A percentile compares a stretch with the other conserved stretches of the same genome.
These are phyloP conservation scores for Pectinophora gossypiella DNA, from an alignment of 1,140 invertebrate species.

Conservation along the genomic window DNA sequence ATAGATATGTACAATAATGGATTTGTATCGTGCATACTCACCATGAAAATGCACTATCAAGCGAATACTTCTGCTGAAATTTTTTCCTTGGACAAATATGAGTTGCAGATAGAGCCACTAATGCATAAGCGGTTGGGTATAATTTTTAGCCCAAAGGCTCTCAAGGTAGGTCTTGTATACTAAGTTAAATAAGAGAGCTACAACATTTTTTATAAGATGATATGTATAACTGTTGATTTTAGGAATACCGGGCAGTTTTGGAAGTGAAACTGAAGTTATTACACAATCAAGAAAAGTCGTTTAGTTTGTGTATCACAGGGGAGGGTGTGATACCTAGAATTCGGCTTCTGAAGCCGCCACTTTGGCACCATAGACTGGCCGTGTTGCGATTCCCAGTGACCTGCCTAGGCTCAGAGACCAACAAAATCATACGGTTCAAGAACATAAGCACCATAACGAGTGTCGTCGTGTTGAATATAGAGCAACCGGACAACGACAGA, in stretches of 20 bases:
- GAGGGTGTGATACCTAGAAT: constrained; percentile 62
- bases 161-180: constrained; percentile 36
- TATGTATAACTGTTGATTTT: constrained; percentile 1
- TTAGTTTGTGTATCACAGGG: constrained; percentile 56
- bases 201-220: not conserved
- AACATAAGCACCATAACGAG: constrained; percentile 51
- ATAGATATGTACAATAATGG: constrained; percentile 64
- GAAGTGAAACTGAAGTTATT: constrained; percentile 57
- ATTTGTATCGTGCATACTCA: constrained; percentile 52
- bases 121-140: constrained; percentile 56
- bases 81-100: constrained; percentile 58
- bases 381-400: constrained; percentile 49
- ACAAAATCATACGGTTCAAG: constrained; percentile 43
- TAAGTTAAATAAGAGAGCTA: not conserved
- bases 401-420: constrained; percentile 47
- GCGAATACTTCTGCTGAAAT: constrained; percentile 39
- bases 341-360: constrained; percentile 32
- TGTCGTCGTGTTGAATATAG: constrained; percentile 27
- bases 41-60: constrained; percentile 55
- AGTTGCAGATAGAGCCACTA: constrained; percentile 60
- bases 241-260: constrained; percentile 61
- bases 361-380: constrained; percentile 35
- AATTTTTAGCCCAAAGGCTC: constrained; percentile 56
- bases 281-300: constrained; percentile 56
- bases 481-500: constrained; percentile 30